phyloP scores from a whole-genome alignment of 1,140 invertebrate species.

The Episyrphus balteatus region DNA sequence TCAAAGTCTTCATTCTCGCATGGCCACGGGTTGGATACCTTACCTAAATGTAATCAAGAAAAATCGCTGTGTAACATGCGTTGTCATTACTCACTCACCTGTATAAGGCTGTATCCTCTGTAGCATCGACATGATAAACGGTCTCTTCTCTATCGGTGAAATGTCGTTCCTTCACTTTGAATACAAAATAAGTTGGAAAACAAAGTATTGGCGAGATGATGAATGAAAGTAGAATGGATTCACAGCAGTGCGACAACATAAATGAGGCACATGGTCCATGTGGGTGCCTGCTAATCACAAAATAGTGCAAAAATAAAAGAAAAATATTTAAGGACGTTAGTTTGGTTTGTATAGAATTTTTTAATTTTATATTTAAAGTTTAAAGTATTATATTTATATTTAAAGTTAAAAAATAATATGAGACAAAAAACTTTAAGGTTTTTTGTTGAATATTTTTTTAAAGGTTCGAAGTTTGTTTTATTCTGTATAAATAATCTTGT shows the following conservation, averaged over 20 bases:
- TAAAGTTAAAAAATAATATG: constrained; percentile 3
- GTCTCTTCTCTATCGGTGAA: constrained; percentile 33
- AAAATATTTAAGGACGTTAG: constrained; percentile 1
- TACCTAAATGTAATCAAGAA: too few species aligned
- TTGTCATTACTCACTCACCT: constrained; percentile 19
- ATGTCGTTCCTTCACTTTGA: constrained; percentile 40
- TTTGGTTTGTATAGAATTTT: too few species aligned
- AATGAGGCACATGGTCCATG: constrained; percentile 33
- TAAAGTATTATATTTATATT: not conserved
- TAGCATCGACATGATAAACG: constrained; percentile 57
- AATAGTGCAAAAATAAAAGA: constrained; percentile 13
- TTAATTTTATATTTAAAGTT: too few species aligned
- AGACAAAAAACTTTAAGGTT: too few species aligned
- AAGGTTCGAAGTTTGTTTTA: too few species aligned
- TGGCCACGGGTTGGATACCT: too few species aligned
- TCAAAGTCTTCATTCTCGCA: too few species aligned
- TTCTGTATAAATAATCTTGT: too few species aligned
- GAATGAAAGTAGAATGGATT: constrained; percentile 62
- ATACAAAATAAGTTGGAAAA: constrained; percentile 63
- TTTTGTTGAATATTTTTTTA: too few species aligned
- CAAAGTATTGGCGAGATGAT: constrained; percentile 64
- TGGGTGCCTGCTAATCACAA: constrained; percentile 45
- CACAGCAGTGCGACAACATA: constrained; percentile 45
- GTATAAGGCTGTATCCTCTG: constrained; percentile 46
- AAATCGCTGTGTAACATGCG: too few species aligned